These are phyloP conservation scores for Heliconius sara DNA, from an alignment of 2,888 invertebrate species.

Conservation along the genomic window DNA sequence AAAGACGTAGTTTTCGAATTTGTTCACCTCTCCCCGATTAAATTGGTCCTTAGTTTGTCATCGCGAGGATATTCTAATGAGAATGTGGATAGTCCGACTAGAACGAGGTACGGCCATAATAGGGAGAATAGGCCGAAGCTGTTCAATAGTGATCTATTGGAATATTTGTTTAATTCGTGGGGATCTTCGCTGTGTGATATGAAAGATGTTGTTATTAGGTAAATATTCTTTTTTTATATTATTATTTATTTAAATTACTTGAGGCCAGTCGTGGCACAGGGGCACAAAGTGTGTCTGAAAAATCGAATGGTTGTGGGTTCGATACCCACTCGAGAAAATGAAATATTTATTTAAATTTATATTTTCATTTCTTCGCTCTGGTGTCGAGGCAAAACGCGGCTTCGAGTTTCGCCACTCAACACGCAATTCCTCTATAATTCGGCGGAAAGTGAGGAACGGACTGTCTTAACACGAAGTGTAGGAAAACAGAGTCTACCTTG, in stretches of 20 bases:
- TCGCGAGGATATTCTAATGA: constrained; percentile 74
- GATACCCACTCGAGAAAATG: too few species aligned
- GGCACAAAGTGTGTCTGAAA: too few species aligned
- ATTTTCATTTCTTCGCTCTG: too few species aligned
- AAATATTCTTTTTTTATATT: constrained; percentile 48
- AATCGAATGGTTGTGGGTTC: too few species aligned
- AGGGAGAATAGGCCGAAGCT: constrained; percentile 79
- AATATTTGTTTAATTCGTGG: constrained; percentile 86
- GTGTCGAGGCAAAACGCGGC: too few species aligned
- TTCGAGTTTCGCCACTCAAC: too few species aligned
- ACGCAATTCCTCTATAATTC: too few species aligned
- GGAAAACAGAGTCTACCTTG: too few species aligned
- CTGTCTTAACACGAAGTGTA: too few species aligned
- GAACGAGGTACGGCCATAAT: constrained; percentile 64
- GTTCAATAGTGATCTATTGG: constrained; percentile 84
- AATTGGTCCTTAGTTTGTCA: constrained; percentile 85
- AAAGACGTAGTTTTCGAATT: constrained; percentile 81
- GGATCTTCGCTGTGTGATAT: constrained; percentile 86
- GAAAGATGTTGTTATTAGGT: constrained; percentile 87
- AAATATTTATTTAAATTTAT: too few species aligned
- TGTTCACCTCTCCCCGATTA: constrained; percentile 84
- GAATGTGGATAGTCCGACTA: constrained; percentile 61
- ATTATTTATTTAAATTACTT: background rate
- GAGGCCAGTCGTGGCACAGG: too few species aligned
- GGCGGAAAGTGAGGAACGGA: too few species aligned